Evolutionary conservation across 2,888 invertebrate genomes (phyloP).

Genomic region (Drosophila gaucha): DNA sequence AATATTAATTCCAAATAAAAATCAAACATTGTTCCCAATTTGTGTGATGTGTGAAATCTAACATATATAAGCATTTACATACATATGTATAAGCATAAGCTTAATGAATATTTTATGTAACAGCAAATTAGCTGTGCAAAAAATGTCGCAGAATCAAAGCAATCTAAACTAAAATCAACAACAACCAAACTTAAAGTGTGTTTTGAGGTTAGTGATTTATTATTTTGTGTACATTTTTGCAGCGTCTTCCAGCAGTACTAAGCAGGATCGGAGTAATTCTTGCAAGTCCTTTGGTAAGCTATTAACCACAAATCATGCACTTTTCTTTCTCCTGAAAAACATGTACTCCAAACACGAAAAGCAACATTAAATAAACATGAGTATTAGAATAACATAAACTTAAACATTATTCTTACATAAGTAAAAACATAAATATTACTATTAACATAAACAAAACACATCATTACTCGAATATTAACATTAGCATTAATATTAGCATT

Average conservation of each 20-base stretch:
- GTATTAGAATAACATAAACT: constrained; percentile 1
- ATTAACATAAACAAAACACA: too few relatives aligned
- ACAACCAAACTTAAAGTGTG: constrained; percentile 83
- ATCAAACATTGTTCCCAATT: constrained; percentile 84
- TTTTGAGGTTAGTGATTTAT: too few relatives aligned
- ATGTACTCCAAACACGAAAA: constrained; percentile 20
- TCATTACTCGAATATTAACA: too few relatives aligned
- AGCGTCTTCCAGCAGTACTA: constrained; percentile 97
- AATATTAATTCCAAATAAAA: constrained; percentile 13
- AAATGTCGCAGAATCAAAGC: constrained; percentile 32
- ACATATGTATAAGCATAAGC: constrained; percentile 7
- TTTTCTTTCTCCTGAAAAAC: constrained; percentile 37
- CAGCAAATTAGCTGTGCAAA: constrained; percentile 44
- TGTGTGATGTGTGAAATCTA: constrained; percentile 75
- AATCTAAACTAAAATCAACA: constrained; percentile 39
- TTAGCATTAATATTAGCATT: constrained; percentile 6
- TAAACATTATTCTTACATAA: constrained; percentile 10
- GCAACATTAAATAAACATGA: constrained; percentile 3
- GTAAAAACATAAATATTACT: background rate
- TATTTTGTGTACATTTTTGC: constrained; percentile 87
- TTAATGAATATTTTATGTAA: constrained; percentile 27
- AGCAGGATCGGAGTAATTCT: constrained; percentile 98
- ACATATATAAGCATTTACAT: constrained; percentile 21
- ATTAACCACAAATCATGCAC: constrained; percentile 83
- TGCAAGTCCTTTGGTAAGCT: constrained; percentile 97